Conservation (phyloP, 2,888 invertebrate genomes). For the Oligia fasciuncula region DNA sequence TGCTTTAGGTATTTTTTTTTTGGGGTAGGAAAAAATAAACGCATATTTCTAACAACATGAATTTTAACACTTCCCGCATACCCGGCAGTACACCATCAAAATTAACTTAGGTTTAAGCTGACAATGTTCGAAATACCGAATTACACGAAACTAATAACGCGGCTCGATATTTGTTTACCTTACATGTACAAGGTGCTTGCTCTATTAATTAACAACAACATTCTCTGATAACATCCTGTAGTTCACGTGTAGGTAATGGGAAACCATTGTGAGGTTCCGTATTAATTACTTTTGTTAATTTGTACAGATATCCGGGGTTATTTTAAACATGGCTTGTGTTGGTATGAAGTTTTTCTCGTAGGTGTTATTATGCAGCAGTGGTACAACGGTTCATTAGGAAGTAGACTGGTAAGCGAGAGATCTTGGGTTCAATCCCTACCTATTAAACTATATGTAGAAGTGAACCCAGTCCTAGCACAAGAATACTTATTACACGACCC, state of each 20-base stretch:
- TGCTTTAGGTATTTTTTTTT: neutral
- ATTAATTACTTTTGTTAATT: constrained; percentile 28
- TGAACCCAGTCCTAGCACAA: too few species aligned
- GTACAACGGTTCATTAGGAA: neutral
- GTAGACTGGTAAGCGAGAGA: neutral
- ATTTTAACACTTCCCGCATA: neutral
- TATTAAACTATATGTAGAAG: too few species aligned
- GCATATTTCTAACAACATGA: neutral
- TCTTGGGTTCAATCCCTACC: neutral
- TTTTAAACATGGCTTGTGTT: neutral
- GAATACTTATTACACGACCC: too few species aligned
- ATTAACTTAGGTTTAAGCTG: constrained; percentile 4
- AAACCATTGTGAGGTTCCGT: neutral
- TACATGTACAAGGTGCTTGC: constrained; percentile 32
- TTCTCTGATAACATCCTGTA: constrained; percentile 26
- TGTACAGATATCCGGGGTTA: neutral
- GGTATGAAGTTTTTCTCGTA: neutral
- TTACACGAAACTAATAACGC: constrained; percentile 47
- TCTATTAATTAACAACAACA: constrained; percentile 48
- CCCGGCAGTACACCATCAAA: neutral
- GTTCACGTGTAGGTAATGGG: constrained; percentile 5
- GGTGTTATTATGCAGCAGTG: neutral
- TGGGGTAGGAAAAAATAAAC: neutral
- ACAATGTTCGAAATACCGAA: constrained; percentile 17
- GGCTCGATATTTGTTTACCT: constrained; percentile 30